These are phyloP conservation scores for Oryzias sinensis DNA, from an alignment of 2,797 vertebrate genomes.

Conservation along the genomic window DNA sequence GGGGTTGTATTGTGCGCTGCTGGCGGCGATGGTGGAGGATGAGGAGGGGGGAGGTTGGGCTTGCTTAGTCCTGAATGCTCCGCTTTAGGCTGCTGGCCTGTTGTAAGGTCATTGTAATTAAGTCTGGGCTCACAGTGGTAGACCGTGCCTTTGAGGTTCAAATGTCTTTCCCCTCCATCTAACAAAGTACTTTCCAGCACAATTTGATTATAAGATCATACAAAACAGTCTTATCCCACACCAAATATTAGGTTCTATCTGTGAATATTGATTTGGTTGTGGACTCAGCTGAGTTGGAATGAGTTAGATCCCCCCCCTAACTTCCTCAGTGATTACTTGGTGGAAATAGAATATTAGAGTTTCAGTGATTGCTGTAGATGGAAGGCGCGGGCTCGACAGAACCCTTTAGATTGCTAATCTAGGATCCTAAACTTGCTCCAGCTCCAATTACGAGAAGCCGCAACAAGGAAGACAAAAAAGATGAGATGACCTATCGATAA, in stretches of 20 bases:
- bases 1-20: conserved; percentile 57
- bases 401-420: conserved; percentile 70
- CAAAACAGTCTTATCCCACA: conserved; percentile 58
- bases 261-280: conserved; percentile 75
- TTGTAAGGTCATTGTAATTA: conserved; percentile 80
- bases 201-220: conserved; percentile 67
- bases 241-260: conserved; percentile 69
- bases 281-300: conserved; percentile 62
- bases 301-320: conserved; percentile 64
- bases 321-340: conserved; percentile 73
- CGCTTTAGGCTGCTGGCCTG: conserved; percentile 65
- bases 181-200: conserved; percentile 59
- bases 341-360: conserved; percentile 76
- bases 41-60: conserved; percentile 21
- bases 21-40: conserved; percentile 14
- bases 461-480: conserved; percentile 18
- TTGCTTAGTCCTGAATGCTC: conserved; percentile 44
- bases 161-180: conserved; percentile 65
- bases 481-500: conserved; percentile 52
- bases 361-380: conserved; percentile 63
- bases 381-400: conserved; percentile 41
- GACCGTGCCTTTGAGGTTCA: conserved; percentile 74
- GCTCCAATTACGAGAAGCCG: conserved; percentile 57
- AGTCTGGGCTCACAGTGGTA: conserved; percentile 61
- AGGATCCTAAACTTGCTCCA: conserved; percentile 56